Evolutionary conservation across 2,888 invertebrate species (phyloP), one percentile per base, ranked within the genome.

Genomic region (Andrena flavipes): DNA sequence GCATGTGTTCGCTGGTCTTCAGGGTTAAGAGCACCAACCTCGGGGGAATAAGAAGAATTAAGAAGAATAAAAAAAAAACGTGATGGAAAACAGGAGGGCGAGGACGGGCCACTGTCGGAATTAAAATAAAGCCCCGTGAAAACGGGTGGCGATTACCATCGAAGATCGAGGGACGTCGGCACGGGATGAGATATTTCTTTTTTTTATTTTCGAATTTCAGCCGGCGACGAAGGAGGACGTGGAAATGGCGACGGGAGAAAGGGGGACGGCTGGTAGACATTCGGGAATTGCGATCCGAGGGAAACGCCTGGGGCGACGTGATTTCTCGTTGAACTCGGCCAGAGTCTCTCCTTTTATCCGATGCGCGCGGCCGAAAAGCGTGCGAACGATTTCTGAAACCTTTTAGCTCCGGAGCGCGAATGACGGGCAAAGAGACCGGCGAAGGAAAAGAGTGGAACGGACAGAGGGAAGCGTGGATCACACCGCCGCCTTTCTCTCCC

Each of bases 351-450:
- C 78, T 79, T 83, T 83, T 67, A 79, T 84, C 83, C 75, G 67
- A 71, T 73, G 63, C 70, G 68, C 60, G 65, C 68, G 68, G 79
- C 84, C 83, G 79, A 83, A 83, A 84, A 82, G 72, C 72, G 83
- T 79, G 79, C 83, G 83, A 83, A 84, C 83, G 84, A 84, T 84
- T 83, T 84, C 84, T 76, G 82, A 83, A 83, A 80, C 83, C 83
- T 83, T 83, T 83, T 83, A 83, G 83, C 82, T 77, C 62, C 23
- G 73, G 54, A 68, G 65, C 83, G 83, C 78, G 76, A 83, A 83
- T 56, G 70, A 81, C 82, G 76, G 71, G 51, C 82, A 71, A 76
- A 82, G 82, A 62, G 76, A 71, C 54, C 33, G 69, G 68, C 49
- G 35, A 23, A 75, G 68, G 67, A 67, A 71, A 71, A 69, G 62